Percentiles rank a stretch among this genome's conserved stretches.
Conservation (phyloP, 2,797 vertebrate species). For the Chiropotes sagulatus region DNA sequence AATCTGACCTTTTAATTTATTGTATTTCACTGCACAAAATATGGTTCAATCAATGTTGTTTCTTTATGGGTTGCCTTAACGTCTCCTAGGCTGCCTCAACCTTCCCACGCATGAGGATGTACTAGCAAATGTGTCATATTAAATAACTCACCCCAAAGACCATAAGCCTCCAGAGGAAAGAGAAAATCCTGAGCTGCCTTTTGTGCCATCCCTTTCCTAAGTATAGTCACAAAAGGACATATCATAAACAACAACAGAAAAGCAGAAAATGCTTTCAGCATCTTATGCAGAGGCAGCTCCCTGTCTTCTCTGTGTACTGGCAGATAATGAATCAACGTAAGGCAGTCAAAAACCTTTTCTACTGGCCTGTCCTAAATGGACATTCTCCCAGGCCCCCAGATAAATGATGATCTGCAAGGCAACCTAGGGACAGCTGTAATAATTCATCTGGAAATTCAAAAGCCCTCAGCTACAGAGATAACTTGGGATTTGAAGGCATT, state of each 20-base stretch:
- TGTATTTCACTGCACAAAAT: conserved; percentile 60
- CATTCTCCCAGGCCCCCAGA: not conserved
- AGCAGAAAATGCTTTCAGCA: conserved; percentile 20
- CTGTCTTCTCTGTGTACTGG: conserved; percentile 34
- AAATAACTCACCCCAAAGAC: conserved; percentile 47
- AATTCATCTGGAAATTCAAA: conserved; percentile 61
- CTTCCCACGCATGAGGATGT: conserved; percentile 41
- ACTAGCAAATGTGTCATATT: conserved; percentile 53
- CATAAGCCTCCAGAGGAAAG: conserved; percentile 21
- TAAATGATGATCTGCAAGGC: conserved; percentile 60
- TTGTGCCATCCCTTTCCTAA: not conserved
- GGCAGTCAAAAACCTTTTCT: conserved; percentile 39
- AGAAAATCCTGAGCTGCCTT: not conserved
- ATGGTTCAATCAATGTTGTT: conserved; percentile 30
- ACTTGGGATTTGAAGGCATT: conserved; percentile 16
- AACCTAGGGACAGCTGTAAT: conserved; percentile 42
- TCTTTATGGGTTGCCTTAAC: conserved; percentile 39
- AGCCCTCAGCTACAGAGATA: conserved; percentile 45
- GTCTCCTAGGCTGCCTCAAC: conserved; percentile 47
- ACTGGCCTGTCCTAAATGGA: not conserved
- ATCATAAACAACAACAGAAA: conserved; percentile 58
- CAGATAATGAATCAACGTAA: conserved; percentile 59
- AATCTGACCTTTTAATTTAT: conserved; percentile 63
- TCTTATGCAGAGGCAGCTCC: conserved; percentile 15
- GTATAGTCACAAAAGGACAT: not conserved